These are phyloP conservation scores for Lycocerus yunnanus DNA, from an alignment of 2,888 invertebrate genomes.

Conservation along the genomic window DNA sequence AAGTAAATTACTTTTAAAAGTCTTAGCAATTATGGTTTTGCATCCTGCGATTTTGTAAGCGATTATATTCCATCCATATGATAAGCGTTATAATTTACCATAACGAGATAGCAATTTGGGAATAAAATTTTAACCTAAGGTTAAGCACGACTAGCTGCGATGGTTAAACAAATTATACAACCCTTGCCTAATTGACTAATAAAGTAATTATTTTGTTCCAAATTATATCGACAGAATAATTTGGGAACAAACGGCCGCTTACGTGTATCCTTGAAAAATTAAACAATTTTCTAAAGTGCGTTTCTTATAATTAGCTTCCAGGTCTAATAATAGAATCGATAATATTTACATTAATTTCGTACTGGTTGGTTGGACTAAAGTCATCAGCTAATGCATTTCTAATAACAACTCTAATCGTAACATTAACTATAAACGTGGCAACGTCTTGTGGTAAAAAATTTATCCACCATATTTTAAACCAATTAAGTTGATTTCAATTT, in stretches of 20 bases:
- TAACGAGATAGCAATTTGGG: not conserved
- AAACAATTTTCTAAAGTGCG: not conserved
- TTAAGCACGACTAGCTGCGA: not conserved
- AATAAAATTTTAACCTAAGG: not conserved
- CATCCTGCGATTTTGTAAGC: not conserved
- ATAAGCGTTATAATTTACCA: not conserved
- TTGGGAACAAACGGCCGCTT: constrained; percentile 71
- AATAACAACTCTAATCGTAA: constrained; percentile 70
- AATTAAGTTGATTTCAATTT: constrained; percentile 25
- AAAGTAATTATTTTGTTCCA: not conserved
- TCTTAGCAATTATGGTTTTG: not conserved
- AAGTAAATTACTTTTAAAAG: not conserved
- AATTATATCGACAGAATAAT: not conserved
- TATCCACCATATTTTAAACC: not conserved
- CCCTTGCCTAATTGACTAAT: not conserved
- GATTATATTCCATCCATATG: not conserved
- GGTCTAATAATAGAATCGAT: constrained; percentile 83
- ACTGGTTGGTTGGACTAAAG: constrained; percentile 85
- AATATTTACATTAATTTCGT: constrained; percentile 79
- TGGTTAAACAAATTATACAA: not conserved
- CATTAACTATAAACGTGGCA: constrained; percentile 84
- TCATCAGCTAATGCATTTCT: constrained; percentile 69
- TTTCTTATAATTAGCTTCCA: constrained; percentile 69
- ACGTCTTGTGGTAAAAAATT: constrained; percentile 75
- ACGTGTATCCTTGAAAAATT: constrained; percentile 61